Percentiles rank a stretch among this genome's conserved stretches.
These are phyloP conservation scores for Phylloscopus whistleri DNA, from an alignment of 2,113 vertebrate species.

Conservation along the genomic window DNA sequence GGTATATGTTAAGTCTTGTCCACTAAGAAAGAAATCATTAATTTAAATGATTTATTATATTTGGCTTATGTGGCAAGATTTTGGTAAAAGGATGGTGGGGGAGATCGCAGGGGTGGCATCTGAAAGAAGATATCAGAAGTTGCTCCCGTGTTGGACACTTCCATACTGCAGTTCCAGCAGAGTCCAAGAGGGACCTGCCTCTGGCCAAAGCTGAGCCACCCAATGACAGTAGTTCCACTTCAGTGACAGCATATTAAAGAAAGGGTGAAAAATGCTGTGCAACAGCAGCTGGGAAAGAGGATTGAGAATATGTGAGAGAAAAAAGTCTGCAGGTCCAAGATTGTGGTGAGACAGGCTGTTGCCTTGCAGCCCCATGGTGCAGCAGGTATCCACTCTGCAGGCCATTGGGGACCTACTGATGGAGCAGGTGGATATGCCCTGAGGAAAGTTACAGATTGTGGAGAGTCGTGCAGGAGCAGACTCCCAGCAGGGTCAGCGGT, in stretches of 20 bases:
- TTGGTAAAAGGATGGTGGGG: neutral
- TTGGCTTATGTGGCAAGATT: neutral
- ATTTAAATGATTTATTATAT: neutral
- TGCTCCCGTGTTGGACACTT: neutral
- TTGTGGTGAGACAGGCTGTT: neutral
- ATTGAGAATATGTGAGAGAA: neutral
- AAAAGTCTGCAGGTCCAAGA: neutral
- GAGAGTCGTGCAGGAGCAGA: neutral
- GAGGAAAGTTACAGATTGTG: neutral
- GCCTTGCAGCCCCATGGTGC: neutral
- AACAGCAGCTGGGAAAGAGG: neutral
- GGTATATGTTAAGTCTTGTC: neutral
- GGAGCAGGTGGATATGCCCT: neutral
- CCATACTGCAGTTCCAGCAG: neutral
- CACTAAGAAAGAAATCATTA: neutral
- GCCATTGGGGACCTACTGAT: accelerated
- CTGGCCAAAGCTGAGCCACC: neutral
- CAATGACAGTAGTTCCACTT: too few species aligned
- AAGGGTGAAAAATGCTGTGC: neutral
- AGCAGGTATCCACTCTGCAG: too few species aligned
- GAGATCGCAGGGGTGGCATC: accelerated
- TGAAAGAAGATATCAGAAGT: neutral
- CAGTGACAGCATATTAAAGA: neutral
- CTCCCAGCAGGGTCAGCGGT: neutral
- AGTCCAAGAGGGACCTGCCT: too few species aligned